Evolutionary conservation across 1,140 invertebrate species (phyloP).

Genomic region (Diorhabda sublineata): DNA sequence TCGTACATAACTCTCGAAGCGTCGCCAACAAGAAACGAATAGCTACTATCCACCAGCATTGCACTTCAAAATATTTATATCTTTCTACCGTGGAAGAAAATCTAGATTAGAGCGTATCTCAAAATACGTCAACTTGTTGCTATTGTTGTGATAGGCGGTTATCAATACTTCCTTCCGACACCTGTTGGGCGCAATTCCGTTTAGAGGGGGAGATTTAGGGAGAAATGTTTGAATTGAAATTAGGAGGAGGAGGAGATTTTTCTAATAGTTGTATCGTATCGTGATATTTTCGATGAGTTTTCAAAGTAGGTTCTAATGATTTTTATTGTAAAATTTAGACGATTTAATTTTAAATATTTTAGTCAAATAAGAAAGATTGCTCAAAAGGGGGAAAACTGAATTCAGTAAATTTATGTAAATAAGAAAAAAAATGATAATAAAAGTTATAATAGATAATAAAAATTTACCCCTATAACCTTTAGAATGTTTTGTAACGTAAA

Average conservation of each 20-base stretch:
- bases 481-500: too few relatives aligned
- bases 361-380: too few relatives aligned
- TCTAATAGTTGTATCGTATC: background rate
- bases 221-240: background rate
- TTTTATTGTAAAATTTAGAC: too few relatives aligned
- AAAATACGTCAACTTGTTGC: constrained; percentile 15
- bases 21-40: constrained; percentile 5
- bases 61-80: constrained; percentile 13
- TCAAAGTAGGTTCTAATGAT: too few relatives aligned
- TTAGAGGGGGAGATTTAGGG: background rate
- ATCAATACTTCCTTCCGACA: constrained; percentile 9
- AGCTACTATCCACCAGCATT: constrained; percentile 14
- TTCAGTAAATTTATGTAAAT: too few relatives aligned
- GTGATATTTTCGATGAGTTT: too few relatives aligned
- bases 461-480: too few relatives aligned
- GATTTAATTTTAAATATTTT: too few relatives aligned
- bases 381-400: too few relatives aligned
- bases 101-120: background rate
- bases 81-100: constrained; percentile 10
- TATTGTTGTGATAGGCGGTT: background rate
- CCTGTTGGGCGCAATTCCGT: constrained; percentile 8
- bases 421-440: too few relatives aligned
- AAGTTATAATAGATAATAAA: too few relatives aligned
- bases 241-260: background rate
- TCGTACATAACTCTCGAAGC: constrained; percentile 7